Evolutionary conservation across 2,113 vertebrate genomes (phyloP).

Genomic region (Scytalopus superciliaris): DNA sequence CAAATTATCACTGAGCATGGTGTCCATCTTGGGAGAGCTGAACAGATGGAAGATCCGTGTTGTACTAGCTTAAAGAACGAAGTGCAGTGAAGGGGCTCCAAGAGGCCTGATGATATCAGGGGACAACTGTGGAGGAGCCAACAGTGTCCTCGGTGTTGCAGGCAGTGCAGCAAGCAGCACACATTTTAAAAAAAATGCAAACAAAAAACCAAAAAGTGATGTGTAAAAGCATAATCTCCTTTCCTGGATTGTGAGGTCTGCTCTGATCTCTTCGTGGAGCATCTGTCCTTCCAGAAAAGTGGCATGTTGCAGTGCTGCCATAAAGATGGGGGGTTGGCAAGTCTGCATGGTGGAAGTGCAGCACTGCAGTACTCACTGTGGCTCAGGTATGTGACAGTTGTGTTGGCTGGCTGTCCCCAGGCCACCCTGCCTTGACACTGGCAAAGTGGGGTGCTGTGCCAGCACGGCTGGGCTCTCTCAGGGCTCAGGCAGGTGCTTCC

Average conservation of each 20-base stretch:
- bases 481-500: not conserved
- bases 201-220: not conserved
- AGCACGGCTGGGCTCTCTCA: fast-evolving
- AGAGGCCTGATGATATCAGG: not conserved
- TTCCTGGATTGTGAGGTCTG: not conserved
- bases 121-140: not conserved
- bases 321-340: too few relatives aligned
- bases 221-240: not conserved
- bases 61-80: not conserved
- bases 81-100: not conserved
- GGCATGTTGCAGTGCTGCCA: not conserved
- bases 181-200: not conserved
- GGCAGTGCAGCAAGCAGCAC: not conserved
- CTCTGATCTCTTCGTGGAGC: not conserved
- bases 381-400: not conserved
- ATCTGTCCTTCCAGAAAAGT: not conserved
- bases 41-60: not conserved
- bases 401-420: not conserved
- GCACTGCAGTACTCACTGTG: fast-evolving
- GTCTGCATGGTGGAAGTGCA: not conserved
- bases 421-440: fast-evolving
- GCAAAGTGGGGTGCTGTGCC: not conserved
- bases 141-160: not conserved
- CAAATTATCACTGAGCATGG: not conserved
- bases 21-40: not conserved